phyloP scores from a whole-genome alignment of 2,888 invertebrate genomes.

The Dolomedes plantarius region DNA sequence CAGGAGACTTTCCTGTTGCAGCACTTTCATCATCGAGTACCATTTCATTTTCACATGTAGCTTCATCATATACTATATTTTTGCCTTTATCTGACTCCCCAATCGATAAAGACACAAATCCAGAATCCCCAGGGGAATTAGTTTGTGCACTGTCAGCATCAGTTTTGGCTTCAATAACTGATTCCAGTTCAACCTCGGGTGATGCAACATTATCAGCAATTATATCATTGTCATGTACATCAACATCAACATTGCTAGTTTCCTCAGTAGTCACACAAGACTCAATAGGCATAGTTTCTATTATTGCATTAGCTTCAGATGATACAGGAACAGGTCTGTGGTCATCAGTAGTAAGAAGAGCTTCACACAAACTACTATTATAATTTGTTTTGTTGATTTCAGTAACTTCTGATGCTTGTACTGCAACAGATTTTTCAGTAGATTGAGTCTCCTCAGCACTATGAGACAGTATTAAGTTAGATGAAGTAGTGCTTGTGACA shows the following conservation, averaged over 20 bases:
- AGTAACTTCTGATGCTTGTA: constrained; percentile 10
- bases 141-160: constrained; percentile 47
- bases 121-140: constrained; percentile 60
- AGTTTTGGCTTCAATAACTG: constrained; percentile 37
- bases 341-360: constrained; percentile 58
- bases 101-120: constrained; percentile 44
- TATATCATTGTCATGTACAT: constrained; percentile 16
- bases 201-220: not conserved
- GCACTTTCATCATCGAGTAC: constrained; percentile 55
- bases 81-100: constrained; percentile 35
- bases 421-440: constrained; percentile 21
- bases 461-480: not conserved
- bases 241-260: constrained; percentile 24
- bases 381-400: constrained; percentile 44
- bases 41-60: constrained; percentile 45
- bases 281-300: constrained; percentile 22
- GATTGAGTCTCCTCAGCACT: not conserved
- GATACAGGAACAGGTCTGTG: constrained; percentile 54
- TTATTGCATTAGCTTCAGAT: constrained; percentile 29
- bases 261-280: constrained; percentile 30
- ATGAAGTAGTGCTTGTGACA: not conserved
- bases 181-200: constrained; percentile 32
- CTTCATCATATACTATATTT: constrained; percentile 41
- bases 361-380: constrained; percentile 59
- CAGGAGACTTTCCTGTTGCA: constrained; percentile 54